phyloP scores from a whole-genome alignment of 2,888 invertebrate genomes.

The Lumbricus terrestris region DNA sequence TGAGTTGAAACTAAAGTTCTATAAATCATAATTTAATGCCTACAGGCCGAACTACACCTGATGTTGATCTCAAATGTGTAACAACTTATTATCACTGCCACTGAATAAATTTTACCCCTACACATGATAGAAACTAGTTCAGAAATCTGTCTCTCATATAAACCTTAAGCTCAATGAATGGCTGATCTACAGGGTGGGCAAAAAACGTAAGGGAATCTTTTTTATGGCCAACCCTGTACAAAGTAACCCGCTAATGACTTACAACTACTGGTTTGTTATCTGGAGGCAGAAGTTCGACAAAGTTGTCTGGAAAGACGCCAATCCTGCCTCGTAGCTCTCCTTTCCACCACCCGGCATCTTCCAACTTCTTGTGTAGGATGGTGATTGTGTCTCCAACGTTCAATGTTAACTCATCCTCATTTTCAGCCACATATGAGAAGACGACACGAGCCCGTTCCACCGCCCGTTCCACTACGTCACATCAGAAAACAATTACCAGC shows the following conservation, averaged over 20 bases:
- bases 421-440: slow-evolving; percentile 77
- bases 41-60: not conserved
- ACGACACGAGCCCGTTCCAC: slow-evolving; percentile 51
- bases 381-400: slow-evolving; percentile 84
- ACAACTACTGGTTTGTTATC: slow-evolving; percentile 37
- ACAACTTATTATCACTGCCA: not conserved
- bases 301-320: slow-evolving; percentile 97
- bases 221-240: too few relatives aligned
- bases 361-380: slow-evolving; percentile 82
- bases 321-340: slow-evolving; percentile 85
- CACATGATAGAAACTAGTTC: not conserved
- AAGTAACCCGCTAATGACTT: not conserved
- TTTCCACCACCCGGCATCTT: slow-evolving; percentile 97
- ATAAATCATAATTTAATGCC: not conserved
- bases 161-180: not conserved
- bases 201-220: too few relatives aligned
- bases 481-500: not conserved
- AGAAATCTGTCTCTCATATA: not conserved
- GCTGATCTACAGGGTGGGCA: not conserved
- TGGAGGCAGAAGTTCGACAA: slow-evolving; percentile 61
- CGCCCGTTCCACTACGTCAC: slow-evolving; percentile 44
- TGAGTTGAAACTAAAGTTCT: too few relatives aligned
- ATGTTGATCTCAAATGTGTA: not conserved
- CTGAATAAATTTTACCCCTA: not conserved
- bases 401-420: slow-evolving; percentile 90